Conservation (phyloP, 2,797 vertebrate genomes). For the Pogonophryne albipinna region DNA sequence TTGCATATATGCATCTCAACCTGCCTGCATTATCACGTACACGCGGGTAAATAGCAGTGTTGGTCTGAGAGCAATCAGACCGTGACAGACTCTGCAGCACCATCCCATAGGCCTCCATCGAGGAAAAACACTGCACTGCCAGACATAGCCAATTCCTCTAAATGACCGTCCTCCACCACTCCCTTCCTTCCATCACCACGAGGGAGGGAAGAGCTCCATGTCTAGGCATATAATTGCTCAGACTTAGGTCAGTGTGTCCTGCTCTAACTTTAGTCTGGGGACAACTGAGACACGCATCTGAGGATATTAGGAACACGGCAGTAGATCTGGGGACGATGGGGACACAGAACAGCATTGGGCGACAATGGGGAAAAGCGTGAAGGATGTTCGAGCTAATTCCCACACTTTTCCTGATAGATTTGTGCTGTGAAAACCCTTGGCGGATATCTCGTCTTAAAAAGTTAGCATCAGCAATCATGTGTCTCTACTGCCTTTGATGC, state of each 20-base stretch:
- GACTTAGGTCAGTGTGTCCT: slow-evolving; percentile 58
- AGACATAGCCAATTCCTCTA: slow-evolving; percentile 70
- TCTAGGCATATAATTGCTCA: slow-evolving; percentile 34
- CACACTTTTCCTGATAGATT: slow-evolving; percentile 46
- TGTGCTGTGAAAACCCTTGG: slow-evolving; percentile 30
- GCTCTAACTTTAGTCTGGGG: slow-evolving; percentile 41
- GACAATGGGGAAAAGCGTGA: slow-evolving; percentile 36
- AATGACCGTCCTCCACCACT: slow-evolving; percentile 57
- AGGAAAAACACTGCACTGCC: slow-evolving; percentile 59
- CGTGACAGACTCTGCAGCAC: slow-evolving; percentile 75
- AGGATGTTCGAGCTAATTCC: slow-evolving; percentile 60
- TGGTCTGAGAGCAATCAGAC: slow-evolving; percentile 74
- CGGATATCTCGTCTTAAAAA: slow-evolving; percentile 42
- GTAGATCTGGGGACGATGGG: neutral
- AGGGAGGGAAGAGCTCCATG: slow-evolving; percentile 45
- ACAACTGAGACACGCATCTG: neutral
- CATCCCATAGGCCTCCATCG: slow-evolving; percentile 63
- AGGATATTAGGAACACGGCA: too few relatives aligned
- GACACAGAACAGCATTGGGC: slow-evolving; percentile 11
- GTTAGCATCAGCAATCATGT: slow-evolving; percentile 56
- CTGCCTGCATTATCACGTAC: slow-evolving; percentile 26
- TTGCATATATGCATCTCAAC: slow-evolving; percentile 14
- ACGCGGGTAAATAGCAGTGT: slow-evolving; percentile 45
- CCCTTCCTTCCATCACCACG: slow-evolving; percentile 34
- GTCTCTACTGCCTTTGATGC: slow-evolving; percentile 61